These are phyloP conservation scores for Azorinus chamasolen DNA, from an alignment of 2,888 invertebrate genomes.

Conservation along the genomic window DNA sequence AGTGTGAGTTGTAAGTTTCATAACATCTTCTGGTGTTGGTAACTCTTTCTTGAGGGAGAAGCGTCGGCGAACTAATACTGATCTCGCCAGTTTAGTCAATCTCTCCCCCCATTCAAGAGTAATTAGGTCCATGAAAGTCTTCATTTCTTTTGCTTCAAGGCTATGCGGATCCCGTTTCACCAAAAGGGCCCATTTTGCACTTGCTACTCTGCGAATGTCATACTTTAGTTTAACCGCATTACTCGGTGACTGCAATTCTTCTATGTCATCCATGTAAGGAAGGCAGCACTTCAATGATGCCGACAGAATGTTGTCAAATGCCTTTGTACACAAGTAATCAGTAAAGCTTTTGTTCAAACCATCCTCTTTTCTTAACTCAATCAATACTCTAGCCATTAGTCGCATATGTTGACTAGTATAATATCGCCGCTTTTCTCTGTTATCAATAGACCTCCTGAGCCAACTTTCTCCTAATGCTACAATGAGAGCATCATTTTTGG, in stretches of 20 bases:
- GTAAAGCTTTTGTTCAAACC: slow-evolving; percentile 16
- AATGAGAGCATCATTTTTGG: slow-evolving; percentile 41
- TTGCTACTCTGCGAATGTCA: slow-evolving; percentile 20
- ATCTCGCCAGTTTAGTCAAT: slow-evolving; percentile 16
- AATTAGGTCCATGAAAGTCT: slow-evolving; percentile 14
- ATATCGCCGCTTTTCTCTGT: slow-evolving; percentile 39
- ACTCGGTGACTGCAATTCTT: slow-evolving; percentile 35
- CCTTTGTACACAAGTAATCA: slow-evolving; percentile 30
- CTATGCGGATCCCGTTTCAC: slow-evolving; percentile 29
- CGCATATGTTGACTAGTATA: slow-evolving; percentile 49
- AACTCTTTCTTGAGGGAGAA: slow-evolving; percentile 12
- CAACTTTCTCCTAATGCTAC: slow-evolving; percentile 60
- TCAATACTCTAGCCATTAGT: slow-evolving; percentile 31
- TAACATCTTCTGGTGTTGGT: slow-evolving; percentile 28
- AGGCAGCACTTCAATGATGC: slow-evolving; percentile 19
- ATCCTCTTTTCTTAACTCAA: not conserved
- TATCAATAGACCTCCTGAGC: slow-evolving; percentile 39
- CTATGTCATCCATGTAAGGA: slow-evolving; percentile 51
- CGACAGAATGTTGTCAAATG: slow-evolving; percentile 38
- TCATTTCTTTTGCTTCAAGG: slow-evolving; percentile 14
- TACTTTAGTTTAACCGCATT: slow-evolving; percentile 35
- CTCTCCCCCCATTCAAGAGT: slow-evolving; percentile 30
- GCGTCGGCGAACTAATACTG: slow-evolving; percentile 20
- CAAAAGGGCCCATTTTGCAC: slow-evolving; percentile 22
- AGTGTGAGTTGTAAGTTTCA: slow-evolving; percentile 28